Percentiles rank a stretch among this genome's conserved stretches.
These are phyloP conservation scores for Margarornis squamiger DNA, from an alignment of 2,797 vertebrate genomes.

Conservation along the genomic window DNA sequence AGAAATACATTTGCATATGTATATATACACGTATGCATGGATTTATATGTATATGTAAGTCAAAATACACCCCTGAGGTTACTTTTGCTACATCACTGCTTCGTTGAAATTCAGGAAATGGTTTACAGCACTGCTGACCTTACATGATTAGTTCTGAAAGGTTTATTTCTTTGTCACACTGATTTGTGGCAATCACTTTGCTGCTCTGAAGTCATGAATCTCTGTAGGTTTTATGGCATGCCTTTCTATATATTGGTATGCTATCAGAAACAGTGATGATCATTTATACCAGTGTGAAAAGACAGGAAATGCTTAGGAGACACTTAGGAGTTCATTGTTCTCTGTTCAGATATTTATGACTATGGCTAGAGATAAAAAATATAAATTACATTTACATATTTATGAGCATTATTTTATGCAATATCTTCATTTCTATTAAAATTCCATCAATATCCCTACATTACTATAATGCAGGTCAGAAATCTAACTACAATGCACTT, in stretches of 20 bases:
- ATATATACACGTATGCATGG: not conserved
- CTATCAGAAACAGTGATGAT: not conserved
- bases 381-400: slow-evolving; percentile 56
- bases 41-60: not conserved
- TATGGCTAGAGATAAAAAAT: slow-evolving; percentile 29
- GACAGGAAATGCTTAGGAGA: not conserved
- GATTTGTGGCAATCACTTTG: slow-evolving; percentile 51
- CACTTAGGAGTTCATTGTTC: slow-evolving; percentile 12
- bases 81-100: not conserved
- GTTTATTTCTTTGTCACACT: slow-evolving; percentile 37
- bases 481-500: not conserved
- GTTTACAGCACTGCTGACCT: slow-evolving; percentile 24
- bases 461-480: not conserved
- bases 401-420: slow-evolving; percentile 7
- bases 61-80: not conserved
- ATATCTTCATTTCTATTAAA: not conserved
- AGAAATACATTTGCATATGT: not conserved
- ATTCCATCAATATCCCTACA: not conserved
- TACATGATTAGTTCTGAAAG: slow-evolving; percentile 36
- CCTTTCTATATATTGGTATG: not conserved
- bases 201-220: not conserved
- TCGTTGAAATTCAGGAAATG: not conserved
- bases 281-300: not conserved
- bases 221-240: not conserved
- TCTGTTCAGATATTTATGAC: slow-evolving; percentile 39